Evolutionary conservation across 2,888 invertebrate species (phyloP).

Genomic region (Octodonta nipae): DNA sequence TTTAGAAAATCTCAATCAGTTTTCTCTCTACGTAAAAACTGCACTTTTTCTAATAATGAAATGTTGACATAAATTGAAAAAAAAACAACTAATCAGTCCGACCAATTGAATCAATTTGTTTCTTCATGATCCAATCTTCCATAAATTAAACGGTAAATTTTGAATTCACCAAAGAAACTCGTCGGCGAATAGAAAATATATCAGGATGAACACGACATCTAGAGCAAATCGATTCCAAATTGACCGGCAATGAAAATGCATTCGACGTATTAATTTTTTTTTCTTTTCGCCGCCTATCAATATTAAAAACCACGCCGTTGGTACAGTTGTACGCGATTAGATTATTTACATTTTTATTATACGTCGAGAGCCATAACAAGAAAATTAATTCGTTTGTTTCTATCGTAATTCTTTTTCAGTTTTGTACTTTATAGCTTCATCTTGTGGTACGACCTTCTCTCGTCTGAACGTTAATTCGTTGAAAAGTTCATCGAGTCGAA

Average conservation of each 20-base stretch:
- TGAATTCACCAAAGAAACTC: constrained; percentile 4
- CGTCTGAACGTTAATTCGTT: constrained; percentile 18
- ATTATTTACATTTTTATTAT: constrained; percentile 26
- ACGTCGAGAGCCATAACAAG: constrained; percentile 23
- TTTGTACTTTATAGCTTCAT: constrained; percentile 25
- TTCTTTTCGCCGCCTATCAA: constrained; percentile 9
- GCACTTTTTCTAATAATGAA: too few species aligned
- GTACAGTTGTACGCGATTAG: constrained; percentile 15
- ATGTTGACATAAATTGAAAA: too few species aligned
- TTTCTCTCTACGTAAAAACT: too few species aligned
- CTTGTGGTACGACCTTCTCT: constrained; percentile 12
- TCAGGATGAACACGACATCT: constrained; percentile 3
- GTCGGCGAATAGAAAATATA: constrained; percentile 5
- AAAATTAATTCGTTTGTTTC: constrained; percentile 22
- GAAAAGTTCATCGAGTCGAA: too few species aligned
- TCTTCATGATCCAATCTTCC: too few species aligned
- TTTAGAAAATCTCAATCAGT: too few species aligned
- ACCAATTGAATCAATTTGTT: too few species aligned
- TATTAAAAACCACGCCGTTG: constrained; percentile 14
- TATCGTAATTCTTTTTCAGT: constrained; percentile 20
- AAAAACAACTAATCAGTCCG: too few species aligned
- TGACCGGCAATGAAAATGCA: constrained; percentile 17
- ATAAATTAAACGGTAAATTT: constrained; percentile 5
- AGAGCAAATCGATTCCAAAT: constrained; percentile 6
- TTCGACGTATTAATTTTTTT: constrained; percentile 13